Percentiles rank a stretch among this genome's conserved stretches.
phyloP scores from a whole-genome alignment of 2,113 vertebrate species.

The Andinoacara biseriatus region DNA sequence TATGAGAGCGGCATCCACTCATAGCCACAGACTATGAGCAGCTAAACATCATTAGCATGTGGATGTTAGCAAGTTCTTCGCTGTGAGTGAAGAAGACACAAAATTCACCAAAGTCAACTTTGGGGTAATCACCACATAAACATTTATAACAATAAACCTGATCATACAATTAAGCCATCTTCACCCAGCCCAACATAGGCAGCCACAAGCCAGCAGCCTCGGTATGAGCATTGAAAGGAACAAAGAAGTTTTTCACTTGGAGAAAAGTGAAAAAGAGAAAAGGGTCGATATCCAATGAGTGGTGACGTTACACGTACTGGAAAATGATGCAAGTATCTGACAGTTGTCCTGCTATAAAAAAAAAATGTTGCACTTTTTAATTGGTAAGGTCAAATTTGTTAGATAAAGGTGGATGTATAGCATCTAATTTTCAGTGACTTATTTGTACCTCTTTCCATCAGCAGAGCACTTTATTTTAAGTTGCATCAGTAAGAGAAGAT shows the following conservation, averaged over 20 bases:
- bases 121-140: no score
- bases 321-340: not conserved
- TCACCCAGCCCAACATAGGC: not conserved
- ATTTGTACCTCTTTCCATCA: not conserved
- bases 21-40: no score
- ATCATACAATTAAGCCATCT: not conserved
- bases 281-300: not conserved
- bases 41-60: no score
- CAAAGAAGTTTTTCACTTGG: not conserved
- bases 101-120: no score
- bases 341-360: not conserved
- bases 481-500: not conserved
- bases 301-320: rapidly evolving
- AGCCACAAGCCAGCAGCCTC: not conserved
- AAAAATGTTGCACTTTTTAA: no score
- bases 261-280: not conserved
- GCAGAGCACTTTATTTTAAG: not conserved
- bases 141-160: not conserved
- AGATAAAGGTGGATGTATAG: not conserved
- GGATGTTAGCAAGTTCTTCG: no score
- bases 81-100: no score
- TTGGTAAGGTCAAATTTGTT: not conserved
- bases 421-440: not conserved
- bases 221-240: not conserved
- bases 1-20: not conserved